Percentiles rank a stretch among this genome's conserved stretches.
Conservation (phyloP, 2,797 vertebrate species). For the Diglossa cyanea region DNA sequence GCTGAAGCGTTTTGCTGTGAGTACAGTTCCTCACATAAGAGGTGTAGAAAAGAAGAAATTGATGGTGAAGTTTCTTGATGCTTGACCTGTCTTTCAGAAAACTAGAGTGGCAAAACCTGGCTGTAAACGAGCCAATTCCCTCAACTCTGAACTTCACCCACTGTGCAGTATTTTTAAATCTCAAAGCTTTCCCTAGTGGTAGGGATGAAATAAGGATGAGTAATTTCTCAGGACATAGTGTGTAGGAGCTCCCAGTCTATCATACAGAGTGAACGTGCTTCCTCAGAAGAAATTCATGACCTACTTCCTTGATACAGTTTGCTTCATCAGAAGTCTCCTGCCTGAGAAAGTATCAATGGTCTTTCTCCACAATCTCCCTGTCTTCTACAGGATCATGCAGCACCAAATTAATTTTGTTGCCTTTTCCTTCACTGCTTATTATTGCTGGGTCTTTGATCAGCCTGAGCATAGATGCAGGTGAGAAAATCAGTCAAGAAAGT, state of each 20-base stretch:
- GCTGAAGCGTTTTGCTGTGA: neutral
- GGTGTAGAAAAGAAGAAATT: neutral
- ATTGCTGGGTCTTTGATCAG: neutral
- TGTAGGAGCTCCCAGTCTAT: neutral
- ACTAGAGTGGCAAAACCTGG: neutral
- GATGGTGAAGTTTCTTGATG: neutral
- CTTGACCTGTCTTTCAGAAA: neutral
- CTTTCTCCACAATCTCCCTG: neutral
- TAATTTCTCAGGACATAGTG: neutral
- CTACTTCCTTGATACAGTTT: neutral
- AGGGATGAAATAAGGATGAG: neutral
- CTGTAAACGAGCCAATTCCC: neutral
- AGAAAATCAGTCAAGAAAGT: neutral
- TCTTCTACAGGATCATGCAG: neutral
- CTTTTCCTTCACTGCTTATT: neutral
- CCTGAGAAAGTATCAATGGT: neutral
- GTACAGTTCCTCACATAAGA: neutral
- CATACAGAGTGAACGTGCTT: neutral
- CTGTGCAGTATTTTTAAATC: neutral
- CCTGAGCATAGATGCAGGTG: neutral
- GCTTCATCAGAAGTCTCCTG: neutral
- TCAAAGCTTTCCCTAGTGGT: neutral
- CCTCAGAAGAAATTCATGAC: neutral
- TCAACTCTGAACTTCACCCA: neutral
- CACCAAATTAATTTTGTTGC: neutral